Percentiles rank a stretch among this genome's conserved stretches.
Conservation (phyloP, 2,888 invertebrate genomes). For the Hermaeophaga mercurialis region DNA sequence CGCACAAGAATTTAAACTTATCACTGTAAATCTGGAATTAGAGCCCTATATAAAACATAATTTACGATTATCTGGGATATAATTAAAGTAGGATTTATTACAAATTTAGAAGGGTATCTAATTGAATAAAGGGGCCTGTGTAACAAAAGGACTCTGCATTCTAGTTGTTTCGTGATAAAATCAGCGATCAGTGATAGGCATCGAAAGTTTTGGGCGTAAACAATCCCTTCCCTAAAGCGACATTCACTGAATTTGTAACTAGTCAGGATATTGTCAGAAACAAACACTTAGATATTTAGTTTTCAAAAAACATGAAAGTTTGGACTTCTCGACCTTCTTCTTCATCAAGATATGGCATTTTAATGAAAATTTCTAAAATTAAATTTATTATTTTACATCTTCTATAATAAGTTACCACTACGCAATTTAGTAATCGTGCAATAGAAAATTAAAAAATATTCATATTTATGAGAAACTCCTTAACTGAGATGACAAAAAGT, state of each 20-base stretch:
- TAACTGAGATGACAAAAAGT: too few species aligned
- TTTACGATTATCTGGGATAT: constrained; percentile 4
- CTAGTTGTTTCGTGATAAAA: background rate
- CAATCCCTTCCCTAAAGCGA: background rate
- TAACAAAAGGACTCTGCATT: constrained; percentile 9
- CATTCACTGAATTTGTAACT: background rate
- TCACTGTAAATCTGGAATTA: background rate
- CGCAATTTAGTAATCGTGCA: too few species aligned
- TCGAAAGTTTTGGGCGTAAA: constrained; percentile 2
- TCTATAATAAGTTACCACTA: too few species aligned
- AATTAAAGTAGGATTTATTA: constrained; percentile 8
- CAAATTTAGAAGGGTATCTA: constrained; percentile 10
- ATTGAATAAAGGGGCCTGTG: constrained; percentile 7
- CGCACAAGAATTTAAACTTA: background rate
- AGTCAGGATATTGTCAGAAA: too few species aligned
- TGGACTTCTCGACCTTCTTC: too few species aligned
- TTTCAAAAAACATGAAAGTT: too few species aligned
- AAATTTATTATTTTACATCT: too few species aligned
- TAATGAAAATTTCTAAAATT: too few species aligned
- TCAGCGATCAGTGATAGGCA: constrained; percentile 1
- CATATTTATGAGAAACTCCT: too few species aligned
- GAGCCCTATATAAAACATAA: background rate
- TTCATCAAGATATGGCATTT: too few species aligned
- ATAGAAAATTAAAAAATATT: too few species aligned
- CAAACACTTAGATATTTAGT: too few species aligned